A percentile compares a stretch with the other conserved stretches of the same genome.
These are phyloP conservation scores for Agelas oroides DNA, from an alignment of 37 sponge, comb jelly and placozoan genomes.

Conservation along the genomic window DNA sequence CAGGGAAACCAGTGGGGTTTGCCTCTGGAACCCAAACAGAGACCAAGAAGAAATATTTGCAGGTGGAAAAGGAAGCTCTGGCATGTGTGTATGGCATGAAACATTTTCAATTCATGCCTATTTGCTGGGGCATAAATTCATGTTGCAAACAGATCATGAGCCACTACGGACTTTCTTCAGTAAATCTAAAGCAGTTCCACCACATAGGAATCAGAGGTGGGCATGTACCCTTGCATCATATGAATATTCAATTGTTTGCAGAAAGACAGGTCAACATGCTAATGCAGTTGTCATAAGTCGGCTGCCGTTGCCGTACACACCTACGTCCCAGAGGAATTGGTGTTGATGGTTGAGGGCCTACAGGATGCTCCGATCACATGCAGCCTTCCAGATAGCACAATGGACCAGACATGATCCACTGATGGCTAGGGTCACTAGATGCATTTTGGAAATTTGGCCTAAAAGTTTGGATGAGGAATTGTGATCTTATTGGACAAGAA, in stretches of 20 bases:
- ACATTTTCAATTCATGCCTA: too few species aligned
- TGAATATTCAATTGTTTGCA: slow-evolving; percentile 22
- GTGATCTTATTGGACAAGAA: slow-evolving; percentile 4
- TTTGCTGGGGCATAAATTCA: too few species aligned
- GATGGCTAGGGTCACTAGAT: not conserved
- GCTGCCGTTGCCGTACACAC: slow-evolving; percentile 14
- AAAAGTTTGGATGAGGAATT: not conserved
- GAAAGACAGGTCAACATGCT: slow-evolving; percentile 14
- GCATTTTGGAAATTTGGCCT: slow-evolving; percentile 8
- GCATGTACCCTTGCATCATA: slow-evolving; percentile 6
- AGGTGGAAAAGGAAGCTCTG: too few species aligned
- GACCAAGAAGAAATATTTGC: too few species aligned
- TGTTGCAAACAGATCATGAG: too few species aligned
- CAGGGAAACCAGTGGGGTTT: not conserved
- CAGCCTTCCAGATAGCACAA: not conserved
- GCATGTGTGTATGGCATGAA: too few species aligned
- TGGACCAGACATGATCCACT: slow-evolving; percentile 14
- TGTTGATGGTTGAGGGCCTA: slow-evolving; percentile 9
- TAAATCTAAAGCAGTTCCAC: not conserved
- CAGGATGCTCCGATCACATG: not conserved
- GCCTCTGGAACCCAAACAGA: too few species aligned
- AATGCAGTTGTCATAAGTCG: slow-evolving; percentile 29
- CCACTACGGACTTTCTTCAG: slow-evolving; percentile 2
- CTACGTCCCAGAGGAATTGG: slow-evolving; percentile 15
- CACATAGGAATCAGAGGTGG: slow-evolving; percentile 16